These are phyloP conservation scores for Helogale parvula DNA, from an alignment of 2,113 vertebrate genomes.

Conservation along the genomic window DNA sequence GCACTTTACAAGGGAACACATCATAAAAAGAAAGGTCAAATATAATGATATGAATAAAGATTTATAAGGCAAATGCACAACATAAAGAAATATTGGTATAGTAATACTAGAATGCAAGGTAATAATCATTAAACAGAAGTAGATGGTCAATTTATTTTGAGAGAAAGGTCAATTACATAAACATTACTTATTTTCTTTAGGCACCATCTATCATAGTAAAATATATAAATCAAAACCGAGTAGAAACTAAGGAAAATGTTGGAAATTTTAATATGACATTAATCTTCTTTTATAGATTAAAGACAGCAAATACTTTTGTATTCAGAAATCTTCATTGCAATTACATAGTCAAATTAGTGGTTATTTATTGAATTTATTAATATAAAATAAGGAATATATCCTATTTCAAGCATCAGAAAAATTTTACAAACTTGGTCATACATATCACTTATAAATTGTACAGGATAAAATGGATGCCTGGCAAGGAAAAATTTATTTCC, in stretches of 20 bases:
- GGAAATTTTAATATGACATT: neutral
- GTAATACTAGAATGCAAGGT: neutral
- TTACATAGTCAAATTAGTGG: neutral
- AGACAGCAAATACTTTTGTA: neutral
- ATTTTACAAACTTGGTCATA: neutral
- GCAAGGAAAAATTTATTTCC: neutral
- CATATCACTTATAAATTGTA: neutral
- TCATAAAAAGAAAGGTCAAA: neutral
- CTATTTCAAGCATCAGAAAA: neutral
- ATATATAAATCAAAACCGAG: neutral
- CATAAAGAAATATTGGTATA: neutral
- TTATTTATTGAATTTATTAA: neutral
- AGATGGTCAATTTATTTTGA: neutral
- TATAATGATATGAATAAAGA: neutral
- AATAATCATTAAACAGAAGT: slow-evolving; percentile 28
- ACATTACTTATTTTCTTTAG: neutral
- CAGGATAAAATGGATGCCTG: neutral
- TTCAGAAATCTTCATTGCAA: neutral
- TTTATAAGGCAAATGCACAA: neutral
- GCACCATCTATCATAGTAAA: neutral
- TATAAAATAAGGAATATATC: neutral
- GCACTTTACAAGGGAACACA: neutral
- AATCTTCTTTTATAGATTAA: neutral
- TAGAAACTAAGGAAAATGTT: neutral
- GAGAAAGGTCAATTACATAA: neutral